These are phyloP conservation scores for Aphidius ervi DNA, from an alignment of 1,140 invertebrate genomes.

Conservation along the genomic window DNA sequence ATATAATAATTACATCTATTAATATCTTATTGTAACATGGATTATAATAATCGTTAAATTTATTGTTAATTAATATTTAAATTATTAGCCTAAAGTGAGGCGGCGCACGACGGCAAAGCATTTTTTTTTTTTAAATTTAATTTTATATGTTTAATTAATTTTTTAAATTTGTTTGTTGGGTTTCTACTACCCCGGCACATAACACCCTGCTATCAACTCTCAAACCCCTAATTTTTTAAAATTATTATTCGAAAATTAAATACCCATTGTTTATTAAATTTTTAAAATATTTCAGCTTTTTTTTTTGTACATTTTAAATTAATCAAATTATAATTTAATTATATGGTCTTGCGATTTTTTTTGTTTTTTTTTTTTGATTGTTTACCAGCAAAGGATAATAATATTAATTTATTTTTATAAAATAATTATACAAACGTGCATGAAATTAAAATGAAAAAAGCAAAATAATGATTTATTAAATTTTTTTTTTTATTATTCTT, in stretches of 20 bases:
- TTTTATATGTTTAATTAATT: slow-evolving; percentile 27
- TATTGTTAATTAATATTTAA: slow-evolving; percentile 50
- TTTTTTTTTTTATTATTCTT: background rate
- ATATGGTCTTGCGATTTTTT: background rate
- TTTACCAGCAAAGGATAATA: background rate
- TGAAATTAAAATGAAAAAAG: background rate
- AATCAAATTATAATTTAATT: no score
- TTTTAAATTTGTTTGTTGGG: slow-evolving; percentile 28
- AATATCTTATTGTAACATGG: slow-evolving; percentile 55
- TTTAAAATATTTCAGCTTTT: background rate
- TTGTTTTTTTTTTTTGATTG: background rate
- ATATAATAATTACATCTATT: slow-evolving; percentile 56
- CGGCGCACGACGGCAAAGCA: slow-evolving; percentile 53
- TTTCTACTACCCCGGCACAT: slow-evolving; percentile 48
- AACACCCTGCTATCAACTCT: slow-evolving; percentile 51
- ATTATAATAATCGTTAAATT: slow-evolving; percentile 50
- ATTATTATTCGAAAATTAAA: slow-evolving; percentile 21
- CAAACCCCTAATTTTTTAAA: slow-evolving; percentile 8
- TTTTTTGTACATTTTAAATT: background rate
- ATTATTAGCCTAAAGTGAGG: slow-evolving; percentile 54
- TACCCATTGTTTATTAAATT: slow-evolving; percentile 17
- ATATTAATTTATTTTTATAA: no score
- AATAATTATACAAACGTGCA: no score
- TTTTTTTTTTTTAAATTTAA: slow-evolving; percentile 30
- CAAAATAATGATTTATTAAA: slow-evolving; percentile 19